Base-by-base conservation (phyloP, 1,140 invertebrate genomes). In the Hyles vespertilio region DNA sequence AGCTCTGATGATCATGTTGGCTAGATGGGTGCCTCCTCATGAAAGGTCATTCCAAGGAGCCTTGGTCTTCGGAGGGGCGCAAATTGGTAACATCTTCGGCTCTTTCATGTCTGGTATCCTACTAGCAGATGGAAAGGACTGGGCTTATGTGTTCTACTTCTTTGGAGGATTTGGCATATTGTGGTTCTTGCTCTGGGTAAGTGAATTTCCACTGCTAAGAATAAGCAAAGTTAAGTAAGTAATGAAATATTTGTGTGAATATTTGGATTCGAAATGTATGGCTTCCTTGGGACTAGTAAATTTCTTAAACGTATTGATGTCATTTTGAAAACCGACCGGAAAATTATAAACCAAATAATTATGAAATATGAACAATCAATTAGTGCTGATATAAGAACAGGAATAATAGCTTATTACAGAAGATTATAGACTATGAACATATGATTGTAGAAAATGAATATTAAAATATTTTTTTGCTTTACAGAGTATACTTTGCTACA, bases 141-240 rank as follows among this genome's bases (percentile, higher is more conserved):
- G 95, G 95, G 91, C 92, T 0, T 90, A 92, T 3, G 94, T 96
- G 0, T 97, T 96, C 81, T 96, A 96, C 82, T 92, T 96, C 58
- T 97, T 97, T 79, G 96, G 96, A 68, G 90, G 91, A 34, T 80
- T 94, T 2, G 94, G 94, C 10, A 79, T 94, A 11, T 46, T 94
- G 0, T 96, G 94, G 94, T 95, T 94, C 65, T 62, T 92, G 3
- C 70, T 94, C 46, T 96, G 94, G 92, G 90, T 92, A 80, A 90
- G 90, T 22, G 22, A 0, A 22, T 22, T 22, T 22, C 2, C 22
- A 22, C 22, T 22, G 22, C 2, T 1, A 22, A 22, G 2, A 22
- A 22, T 22, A 22, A 22, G 22, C 22, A 22, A 0, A 22, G 22
- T 22, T 22, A 22, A 22, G 22, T 22, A 22, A 22, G 0, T 22